Evolutionary conservation across 2,113 vertebrate genomes (phyloP), one percentile per base, ranked within the genome.

Genomic region (Rhipidura dahli): DNA sequence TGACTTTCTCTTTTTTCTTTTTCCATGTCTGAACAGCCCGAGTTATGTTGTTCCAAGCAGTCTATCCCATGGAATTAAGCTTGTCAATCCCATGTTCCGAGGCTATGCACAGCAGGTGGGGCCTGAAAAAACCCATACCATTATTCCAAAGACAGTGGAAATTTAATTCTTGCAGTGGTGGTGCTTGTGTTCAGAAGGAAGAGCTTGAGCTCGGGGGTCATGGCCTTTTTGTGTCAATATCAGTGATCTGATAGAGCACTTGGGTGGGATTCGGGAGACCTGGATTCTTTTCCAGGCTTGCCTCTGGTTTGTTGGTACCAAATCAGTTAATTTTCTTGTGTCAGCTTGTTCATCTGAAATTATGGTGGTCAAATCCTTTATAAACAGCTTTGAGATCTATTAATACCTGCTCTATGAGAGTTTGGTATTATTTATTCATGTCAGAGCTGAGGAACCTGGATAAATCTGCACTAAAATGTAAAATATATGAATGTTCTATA

Each of bases 61-160:
- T 93, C 98, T 99, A 21, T 99, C 99, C 53, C 99, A 99, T 15
- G 99, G 99, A 84, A 99, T 99, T 97, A 99, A 99, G 97, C 98
- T 99, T 64, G 98, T 99, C 94, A 99, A 99, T 96, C 99, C 99
- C 44, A 99, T 99, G 99, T 99, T 99, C 97, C 98, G 99, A 78
- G 99, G 99, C 94, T 99, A 99, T 37, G 99, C 99, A 35, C 99
- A 99, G 97, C 99, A 99, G 99, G 99, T 99, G 98, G 71, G 98
- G 57, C 35, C 7, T 63, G 75, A 24, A 26, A 53, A 45, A 33
- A 53, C 15, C 22, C 24, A 4, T 37, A 6, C 22, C 31, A 10
- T 82, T 40, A 2, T 82, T 84, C 44, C 70, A 71, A 1, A 85
- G 7, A 11, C 13, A 21, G 37, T 44, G 87, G 68, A 44, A 31